phyloP scores from a whole-genome alignment of 1,140 invertebrate genomes.

The Conus betulinus region DNA sequence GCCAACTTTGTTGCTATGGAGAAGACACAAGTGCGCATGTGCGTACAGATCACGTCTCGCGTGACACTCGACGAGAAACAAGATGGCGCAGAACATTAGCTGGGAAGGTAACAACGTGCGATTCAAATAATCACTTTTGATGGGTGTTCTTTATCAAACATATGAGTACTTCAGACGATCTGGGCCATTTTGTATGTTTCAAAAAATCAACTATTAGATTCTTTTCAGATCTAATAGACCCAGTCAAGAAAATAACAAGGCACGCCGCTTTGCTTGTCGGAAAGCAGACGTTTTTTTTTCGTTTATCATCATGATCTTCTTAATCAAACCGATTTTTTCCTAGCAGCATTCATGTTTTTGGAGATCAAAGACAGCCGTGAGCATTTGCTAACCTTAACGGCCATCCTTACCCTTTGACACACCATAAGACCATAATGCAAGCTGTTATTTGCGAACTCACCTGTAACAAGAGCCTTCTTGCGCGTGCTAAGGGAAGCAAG shows the following conservation, averaged over 20 bases:
- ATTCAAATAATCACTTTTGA: slow-evolving; percentile 12
- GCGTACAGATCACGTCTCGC: slow-evolving; percentile 16
- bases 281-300: not conserved
- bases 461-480: too few species aligned
- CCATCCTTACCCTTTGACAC: too few species aligned
- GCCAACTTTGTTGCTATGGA: slow-evolving; percentile 51
- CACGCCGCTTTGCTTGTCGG: not conserved
- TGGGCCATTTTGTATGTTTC: not conserved
- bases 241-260: not conserved
- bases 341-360: too few species aligned
- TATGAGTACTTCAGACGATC: not conserved
- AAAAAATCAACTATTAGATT: not conserved
- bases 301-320: too few species aligned
- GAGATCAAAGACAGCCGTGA: too few species aligned
- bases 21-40: slow-evolving; percentile 49
- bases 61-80: slow-evolving; percentile 18
- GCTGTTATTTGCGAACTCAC: too few species aligned
- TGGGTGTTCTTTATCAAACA: not conserved
- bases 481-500: too few species aligned
- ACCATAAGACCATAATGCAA: too few species aligned
- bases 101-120: slow-evolving; percentile 55
- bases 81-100: slow-evolving; percentile 62
- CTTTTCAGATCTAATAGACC: not conserved
- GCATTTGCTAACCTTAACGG: too few species aligned
- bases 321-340: too few species aligned